Base-by-base conservation (phyloP, 2,888 invertebrate genomes). In the Chironomus riparius region DNA sequence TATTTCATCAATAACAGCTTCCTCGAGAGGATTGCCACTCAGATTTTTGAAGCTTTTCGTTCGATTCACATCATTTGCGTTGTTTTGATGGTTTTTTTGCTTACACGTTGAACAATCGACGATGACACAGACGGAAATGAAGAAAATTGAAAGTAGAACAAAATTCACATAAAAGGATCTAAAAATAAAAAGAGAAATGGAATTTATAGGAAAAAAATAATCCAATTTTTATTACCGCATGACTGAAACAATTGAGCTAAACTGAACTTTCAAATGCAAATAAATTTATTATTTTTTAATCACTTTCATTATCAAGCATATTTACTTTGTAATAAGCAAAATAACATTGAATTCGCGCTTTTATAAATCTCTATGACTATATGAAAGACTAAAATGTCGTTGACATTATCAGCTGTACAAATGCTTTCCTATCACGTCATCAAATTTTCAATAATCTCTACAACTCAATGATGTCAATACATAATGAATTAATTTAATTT, bases 1-100 rank as follows among this genome's bases (percentile, higher is more conserved):
- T 10, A 75, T 68, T 10, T 68, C 68, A 24, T 62, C 56, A 48
- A 75, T 68, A 22, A 75, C 38, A 47, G 68, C 75, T 21, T 38
- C 22, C 68, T 75, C 75, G 13, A 75, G 47, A n/a, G 47, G 4
- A 24, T 15, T 48, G 65, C 68, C 68, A 18, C 38, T 75, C 47
- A 75, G n/a, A 68, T 75, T 62, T 13, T 69, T n/a, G 24, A 69
- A 69, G 15, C 38, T 69, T 38, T 38, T 70, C 13, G 21, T 70
- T 70, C 65, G 65, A 65, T 65, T 56, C 65, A 24, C 65, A 65
- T 65, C 65, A 65, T 65, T 65, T 65, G 65, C 24, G 24, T 22
- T 24, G 21, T 65, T 24, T 65, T 24, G 22, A 13, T 65, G 18
- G 10, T 12, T n/a, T 6, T 65, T 4, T 13, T 24, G 22, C 24